Evolutionary conservation across 2,888 invertebrate genomes (phyloP), one percentile per base, ranked within the genome.

Genomic region (Mallateleia sp.): DNA sequence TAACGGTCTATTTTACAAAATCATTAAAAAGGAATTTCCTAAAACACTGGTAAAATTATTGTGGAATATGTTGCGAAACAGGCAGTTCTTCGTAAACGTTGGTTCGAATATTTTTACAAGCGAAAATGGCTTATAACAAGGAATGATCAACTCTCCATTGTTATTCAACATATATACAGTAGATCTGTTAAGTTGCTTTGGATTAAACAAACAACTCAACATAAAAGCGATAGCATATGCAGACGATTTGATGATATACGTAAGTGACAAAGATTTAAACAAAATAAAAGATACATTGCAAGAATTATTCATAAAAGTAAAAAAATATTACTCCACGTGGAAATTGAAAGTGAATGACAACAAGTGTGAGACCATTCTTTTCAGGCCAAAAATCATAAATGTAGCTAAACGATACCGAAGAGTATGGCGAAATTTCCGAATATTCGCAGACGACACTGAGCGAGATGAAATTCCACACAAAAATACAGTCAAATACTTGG

Each of bases 331-430:
- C 6, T 14, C 58, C 5, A 20, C 45, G 7, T 72, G 71, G 71
- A 24, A 7, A 22, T 24, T 52, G 15, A 56, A 56, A 18, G n/a
- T 56, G 28, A 71, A 71, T n/a, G 15, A 7, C 6, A 24, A 18
- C 8, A 56, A 71, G 28, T 71, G 71, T 38, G 71, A 58, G 28
- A 58, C 71, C 3, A 58, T 71, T 11, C 45, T 69, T 0, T 69
- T 69, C 25, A 18, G 66, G 3, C 67, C 52, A 20, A 52, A 67
- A 52, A 60, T 60, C 2, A n/a, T n/a, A n/a, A n/a, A n/a, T n/a
- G n/a, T n/a, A n/a, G n/a, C n/a, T n/a, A n/a, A n/a, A n/a, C n/a
- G n/a, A n/a, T n/a, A n/a, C 20, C 15, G 56, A 18, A 3, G 20
- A 58, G 18, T 28, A 5, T 56, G 56, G 56, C 56, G 56, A 5